phyloP scores from a whole-genome alignment of 2,888 invertebrate genomes.

The Pocota personata region DNA sequence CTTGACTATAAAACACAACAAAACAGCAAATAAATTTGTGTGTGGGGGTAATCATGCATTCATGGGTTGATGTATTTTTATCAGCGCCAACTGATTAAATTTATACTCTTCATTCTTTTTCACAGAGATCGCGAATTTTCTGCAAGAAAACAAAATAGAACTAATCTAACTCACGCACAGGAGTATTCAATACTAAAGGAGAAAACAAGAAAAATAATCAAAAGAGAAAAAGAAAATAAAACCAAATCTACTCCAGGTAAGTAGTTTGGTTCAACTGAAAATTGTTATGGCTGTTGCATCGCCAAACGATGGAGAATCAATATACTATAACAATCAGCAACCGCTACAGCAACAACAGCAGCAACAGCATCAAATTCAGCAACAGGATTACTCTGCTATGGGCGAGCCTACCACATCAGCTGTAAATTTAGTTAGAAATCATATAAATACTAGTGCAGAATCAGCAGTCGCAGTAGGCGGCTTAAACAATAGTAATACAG shows the following conservation, averaged over 20 bases:
- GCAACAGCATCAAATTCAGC: conserved; percentile 45
- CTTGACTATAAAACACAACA: not conserved
- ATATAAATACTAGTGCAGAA: conserved; percentile 44
- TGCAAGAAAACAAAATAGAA: conserved; percentile 30
- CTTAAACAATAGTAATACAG: conserved; percentile 47
- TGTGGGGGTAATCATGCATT: conserved; percentile 44
- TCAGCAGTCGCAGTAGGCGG: conserved; percentile 19
- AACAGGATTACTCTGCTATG: conserved; percentile 64
- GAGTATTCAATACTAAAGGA: not conserved
- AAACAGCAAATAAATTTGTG: conserved; percentile 23
- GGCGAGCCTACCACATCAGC: conserved; percentile 59
- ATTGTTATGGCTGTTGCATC: conserved; percentile 75
- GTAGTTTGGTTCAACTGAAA: conserved; percentile 34
- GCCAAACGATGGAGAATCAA: conserved; percentile 75
- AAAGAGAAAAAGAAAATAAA: not conserved
- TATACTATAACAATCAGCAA: conserved; percentile 70
- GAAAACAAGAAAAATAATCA: conserved; percentile 16
- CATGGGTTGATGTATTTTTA: conserved; percentile 66
- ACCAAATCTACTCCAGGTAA: not conserved
- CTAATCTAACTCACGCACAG: not conserved
- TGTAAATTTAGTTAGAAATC: conserved; percentile 51
- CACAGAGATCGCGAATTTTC: conserved; percentile 56
- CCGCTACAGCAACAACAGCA: conserved; percentile 50
- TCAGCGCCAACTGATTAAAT: conserved; percentile 64
- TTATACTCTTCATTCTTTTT: conserved; percentile 35